Base-by-base conservation (phyloP, 2,797 vertebrate genomes). In the Hemitrygon akajei region DNA sequence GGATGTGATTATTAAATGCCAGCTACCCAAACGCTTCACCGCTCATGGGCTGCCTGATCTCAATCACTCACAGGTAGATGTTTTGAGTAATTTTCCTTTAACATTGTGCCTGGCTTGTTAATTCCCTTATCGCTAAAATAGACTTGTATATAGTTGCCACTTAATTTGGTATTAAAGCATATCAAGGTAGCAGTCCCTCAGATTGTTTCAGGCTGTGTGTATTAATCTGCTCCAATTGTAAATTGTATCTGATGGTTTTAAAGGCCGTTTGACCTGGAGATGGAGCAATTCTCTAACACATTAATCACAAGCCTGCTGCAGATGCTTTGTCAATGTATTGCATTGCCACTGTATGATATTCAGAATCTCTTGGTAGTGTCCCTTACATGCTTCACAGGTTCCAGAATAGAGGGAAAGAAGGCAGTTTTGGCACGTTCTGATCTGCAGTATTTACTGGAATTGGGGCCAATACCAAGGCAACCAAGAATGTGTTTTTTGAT, bases 1-100 rank as follows among this genome's bases (percentile, higher is more conserved):
- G 94, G 99, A 99, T 22, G 99, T 99, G 71, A 98, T 98, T 94
- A 98, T 99, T 95, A 99, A 99, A 96, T 99, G 99, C 96, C 98
- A 99, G 96, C 97, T 99, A 94, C 99, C 99, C n/a, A 99, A 99
- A 95, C 98, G 99, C 94, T 99, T 99, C 96, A 99, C 99, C 20
- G 99, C 99, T 10, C 98, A 98, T 94, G 99, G 99, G 9, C 98
- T 99, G n/a, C 99, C 99, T 0, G 99, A 99, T 96, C 98, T 99
- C 96, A 99, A 99, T 96, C 99, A 99, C 95, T 99, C 99, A 75
- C 99, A 99, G 98, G 99, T 99, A 94, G 93, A 10, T 37, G 69
- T 3, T 69, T 89, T 66, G 18, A 89, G n/a, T 63, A 86, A 16
- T 89, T 30, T 89, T 73, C 22, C 30, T 66, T 89, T 34, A 89